Base-by-base conservation (phyloP, 1,140 invertebrate species). In the Brachionus asplanchnoidis region DNA sequence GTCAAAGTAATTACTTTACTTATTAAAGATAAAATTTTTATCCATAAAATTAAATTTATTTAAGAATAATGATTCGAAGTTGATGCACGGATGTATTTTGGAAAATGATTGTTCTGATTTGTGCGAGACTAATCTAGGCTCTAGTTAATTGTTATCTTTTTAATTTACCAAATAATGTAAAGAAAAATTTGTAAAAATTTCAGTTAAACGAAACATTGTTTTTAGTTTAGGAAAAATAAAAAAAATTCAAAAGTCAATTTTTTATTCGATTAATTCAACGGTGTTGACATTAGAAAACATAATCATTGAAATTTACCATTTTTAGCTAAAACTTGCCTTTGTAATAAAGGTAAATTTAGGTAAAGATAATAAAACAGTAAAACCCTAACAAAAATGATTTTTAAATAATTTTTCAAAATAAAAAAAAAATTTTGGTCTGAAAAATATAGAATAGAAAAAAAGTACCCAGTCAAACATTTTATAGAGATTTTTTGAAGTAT, bases 111-210 rank as follows among this genome's bases (percentile, higher is more conserved):
- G 26, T 36, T 5, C 26, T 36, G 11, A 11, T 70, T 70, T 70
- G 66, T 70, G 26, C 23, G 36, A 70, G 66, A 36, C 14, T 1
- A 12, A 70, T 14, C 8, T 70, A 1, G 26, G 17, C 0, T 36
- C 26, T 28, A 32, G n/a, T 23, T 70, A 70, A 70, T 36, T 36
- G 26, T 70, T 70, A 14, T n/a, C 7, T 0, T 32, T 14, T 40
- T 70, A 70, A 70, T 36, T 70, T 32, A n/a, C 11, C 66, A 70
- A 70, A n/a, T 32, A 70, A 70, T 70, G 26, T 70, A 70, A 70
- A 70, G 53, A 60, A 60, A 46, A 60, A 60, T 7, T 4, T 60
- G 53, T 60, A 60, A 36, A 36, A 9, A 60, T 60, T 60, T 60
- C 1, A 20, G 17, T 6, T 60, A 20, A 8, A 20, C 3, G 17